Evolutionary conservation across 2,888 invertebrate species (phyloP), one percentile per base, ranked within the genome.

Genomic region (Drosophila rellima): DNA sequence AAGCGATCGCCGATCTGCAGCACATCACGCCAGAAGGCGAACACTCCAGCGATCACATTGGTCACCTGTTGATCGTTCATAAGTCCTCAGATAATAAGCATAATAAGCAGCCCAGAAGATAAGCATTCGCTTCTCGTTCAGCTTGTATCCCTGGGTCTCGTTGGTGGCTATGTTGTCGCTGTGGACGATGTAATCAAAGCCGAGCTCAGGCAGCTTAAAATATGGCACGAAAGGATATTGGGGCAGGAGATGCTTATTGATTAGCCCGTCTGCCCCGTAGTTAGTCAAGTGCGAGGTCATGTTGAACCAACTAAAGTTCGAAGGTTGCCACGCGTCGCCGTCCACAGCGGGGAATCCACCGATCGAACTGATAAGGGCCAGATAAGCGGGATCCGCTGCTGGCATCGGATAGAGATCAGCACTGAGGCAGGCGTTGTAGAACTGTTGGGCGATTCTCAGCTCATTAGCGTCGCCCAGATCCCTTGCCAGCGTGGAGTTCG

Each of bases 291-390:
- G 82, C 6, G 92, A 79, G 57, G 89, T 91, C 92, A 91, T 92
- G 52, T 91, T 92, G 31, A 92, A 90, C 92, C 92, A 92, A 57
- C 89, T 86, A 23, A 92, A 92, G 4, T 72, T 78, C 2, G 81
- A 63, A 2, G 82, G 65, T 18, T 80, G 69, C 91, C 90, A 88
- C 44, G 90, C 84, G 0, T 73, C 52, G 2, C 88, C 62, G 20
- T 92, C 87, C 0, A 92, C 68, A 0, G 92, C 92, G 3, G 92
- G 92, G 52, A 92, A 92, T 1, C 92, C 92, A 52, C 92, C 92
- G 44, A 92, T 80, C 2, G 82, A 68, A 50, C 82, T 85, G 68
- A 92, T 80, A 44, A 90, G 80, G 23, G 70, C 56, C 52, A 91
- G 71, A 76, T 91, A 92, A 59, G 88, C 90, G 66, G 81, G 75